Evolutionary conservation across 2,888 invertebrate genomes (phyloP).

Genomic region (Pachycephus smyrnensis): DNA sequence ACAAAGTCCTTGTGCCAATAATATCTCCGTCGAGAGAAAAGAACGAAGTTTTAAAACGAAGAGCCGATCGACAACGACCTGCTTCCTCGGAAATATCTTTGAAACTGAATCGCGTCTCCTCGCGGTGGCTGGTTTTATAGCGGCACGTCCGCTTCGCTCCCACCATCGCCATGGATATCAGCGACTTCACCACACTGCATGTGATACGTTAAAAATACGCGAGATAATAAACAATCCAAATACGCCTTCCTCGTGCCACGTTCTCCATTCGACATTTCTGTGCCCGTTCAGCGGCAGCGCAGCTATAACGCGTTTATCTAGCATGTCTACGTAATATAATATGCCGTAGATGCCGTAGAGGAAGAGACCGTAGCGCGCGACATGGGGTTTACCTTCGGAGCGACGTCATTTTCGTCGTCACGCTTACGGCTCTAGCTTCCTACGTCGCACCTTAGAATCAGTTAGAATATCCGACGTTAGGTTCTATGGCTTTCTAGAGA

Average conservation of each 20-base stretch:
- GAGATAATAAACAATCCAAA: constrained; percentile 25
- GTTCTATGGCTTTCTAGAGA: neutral
- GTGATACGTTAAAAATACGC: constrained; percentile 36
- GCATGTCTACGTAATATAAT: neutral
- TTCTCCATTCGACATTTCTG: neutral
- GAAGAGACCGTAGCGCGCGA: too few relatives aligned
- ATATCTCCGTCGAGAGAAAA: constrained; percentile 5
- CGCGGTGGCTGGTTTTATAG: constrained; percentile 29
- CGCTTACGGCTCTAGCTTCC: neutral
- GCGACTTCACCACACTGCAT: constrained; percentile 10
- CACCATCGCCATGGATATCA: constrained; percentile 14
- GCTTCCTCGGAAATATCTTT: constrained; percentile 3
- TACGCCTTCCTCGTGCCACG: constrained; percentile 12
- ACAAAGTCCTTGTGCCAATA: constrained; percentile 26
- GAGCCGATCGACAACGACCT: constrained; percentile 12
- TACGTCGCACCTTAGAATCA: neutral
- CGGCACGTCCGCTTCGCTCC: constrained; percentile 26
- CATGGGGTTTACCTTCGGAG: neutral
- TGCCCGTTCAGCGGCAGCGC: constrained; percentile 8
- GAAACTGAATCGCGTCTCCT: constrained; percentile 27
- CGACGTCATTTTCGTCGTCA: neutral
- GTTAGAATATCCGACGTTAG: neutral
- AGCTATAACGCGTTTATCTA: neutral
- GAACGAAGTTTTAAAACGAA: constrained; percentile 3
- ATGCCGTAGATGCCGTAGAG: neutral